Evolutionary conservation across 2,113 vertebrate genomes (phyloP), one percentile per base, ranked within the genome.

Genomic region (Orientallactaga bullata): DNA sequence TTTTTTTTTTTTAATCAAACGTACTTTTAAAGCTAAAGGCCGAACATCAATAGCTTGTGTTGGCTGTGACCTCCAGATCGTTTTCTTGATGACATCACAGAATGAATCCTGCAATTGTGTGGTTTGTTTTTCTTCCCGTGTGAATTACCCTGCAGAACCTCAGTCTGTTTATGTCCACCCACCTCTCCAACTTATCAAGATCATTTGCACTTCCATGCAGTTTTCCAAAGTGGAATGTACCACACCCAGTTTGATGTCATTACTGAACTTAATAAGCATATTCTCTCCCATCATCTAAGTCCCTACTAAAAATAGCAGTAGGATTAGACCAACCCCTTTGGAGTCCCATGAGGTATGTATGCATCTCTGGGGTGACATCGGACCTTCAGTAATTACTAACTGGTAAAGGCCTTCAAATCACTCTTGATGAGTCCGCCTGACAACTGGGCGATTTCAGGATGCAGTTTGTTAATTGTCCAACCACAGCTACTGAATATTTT

Each of bases 251-350:
- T 96, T 96, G 95, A 96, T 90, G 95, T 96, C 96, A 96, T 96
- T 69, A 24, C 60, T 83, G 81, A 87, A 94, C 69, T 96, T 97
- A 97, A 97, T 97, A 95, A 95, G 60, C 76, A 95, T 90, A 95
- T 92, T 96, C 84, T 96, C 63, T 87, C 77, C 72, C 92, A 90
- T 93, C 88, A 86, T 63, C 90, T 91, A 93, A 94, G 77, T 92
- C 80, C 60, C 58, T 91, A 69, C 95, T 97, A 96, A 96, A 97
- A 97, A 96, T 97, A 97, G 94, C 88, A 91, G n/a, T 60, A 71
- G 74, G 88, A 83, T 90, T 90, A 95, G 95, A 87, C 72, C 94
- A 95, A 63, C 18, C 51, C 61, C 83, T 91, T 26, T 91, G 95
- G 95, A 96, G 96, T 96, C 60, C 85, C 89, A 90, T 89, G 90